These are phyloP conservation scores for Unio delphinus DNA, from an alignment of 2,888 invertebrate species.

Conservation along the genomic window DNA sequence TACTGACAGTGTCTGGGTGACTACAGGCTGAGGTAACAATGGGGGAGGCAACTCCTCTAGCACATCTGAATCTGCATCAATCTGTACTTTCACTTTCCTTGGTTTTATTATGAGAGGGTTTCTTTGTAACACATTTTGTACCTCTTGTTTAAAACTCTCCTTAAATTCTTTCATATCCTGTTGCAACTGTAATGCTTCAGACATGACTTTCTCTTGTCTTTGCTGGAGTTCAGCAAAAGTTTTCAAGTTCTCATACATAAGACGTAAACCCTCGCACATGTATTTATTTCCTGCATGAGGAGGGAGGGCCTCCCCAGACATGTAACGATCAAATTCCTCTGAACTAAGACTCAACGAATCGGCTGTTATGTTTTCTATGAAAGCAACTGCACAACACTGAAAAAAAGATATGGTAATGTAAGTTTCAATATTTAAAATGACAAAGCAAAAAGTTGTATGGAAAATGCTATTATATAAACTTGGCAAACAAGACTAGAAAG, in stretches of 20 bases:
- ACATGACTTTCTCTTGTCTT: constrained; percentile 78
- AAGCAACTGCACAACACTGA: constrained; percentile 97
- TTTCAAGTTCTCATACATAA: constrained; percentile 85
- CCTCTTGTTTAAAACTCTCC: constrained; percentile 82
- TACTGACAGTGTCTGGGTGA: constrained; percentile 11
- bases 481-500: neutral
- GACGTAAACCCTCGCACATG: constrained; percentile 79
- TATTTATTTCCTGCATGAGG: constrained; percentile 82
- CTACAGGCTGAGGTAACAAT: constrained; percentile 69
- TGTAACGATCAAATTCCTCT: constrained; percentile 94
- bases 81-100: constrained; percentile 76
- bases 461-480: neutral
- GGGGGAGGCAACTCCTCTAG: constrained; percentile 76
- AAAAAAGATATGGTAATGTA: constrained; percentile 47
- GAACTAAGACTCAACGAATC: constrained; percentile 92
- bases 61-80: constrained; percentile 76
- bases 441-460: neutral
- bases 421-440: neutral
- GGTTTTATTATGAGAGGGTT: constrained; percentile 76
- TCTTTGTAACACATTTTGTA: constrained; percentile 80
- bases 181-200: constrained; percentile 79
- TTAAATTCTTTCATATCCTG: constrained; percentile 83
- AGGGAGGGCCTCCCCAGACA: constrained; percentile 90
- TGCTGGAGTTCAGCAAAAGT: constrained; percentile 79
- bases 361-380: constrained; percentile 95